Evolutionary conservation across 2,797 vertebrate species (phyloP), one percentile per base, ranked within the genome.

Genomic region (Gambusia yucatana): DNA sequence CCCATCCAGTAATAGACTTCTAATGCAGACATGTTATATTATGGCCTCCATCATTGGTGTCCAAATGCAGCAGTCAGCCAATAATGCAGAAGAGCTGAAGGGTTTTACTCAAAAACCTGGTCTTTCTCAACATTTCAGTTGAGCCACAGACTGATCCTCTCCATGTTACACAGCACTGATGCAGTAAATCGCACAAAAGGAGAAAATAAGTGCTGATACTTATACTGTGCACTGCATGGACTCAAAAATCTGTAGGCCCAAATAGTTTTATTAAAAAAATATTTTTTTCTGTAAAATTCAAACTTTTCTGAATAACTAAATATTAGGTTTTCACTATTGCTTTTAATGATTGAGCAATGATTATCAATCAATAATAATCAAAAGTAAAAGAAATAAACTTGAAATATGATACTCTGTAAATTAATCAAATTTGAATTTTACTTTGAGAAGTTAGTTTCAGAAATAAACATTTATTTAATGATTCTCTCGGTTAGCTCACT

Each of bases 401-500:
- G 63, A 67, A 67, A 67, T 67, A 39, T 41, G 13, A 16, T 67
- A 25, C 4, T 41, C 63, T 41, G 10, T 16, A 36, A 41, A 67
- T 67, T 22, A 67, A 67, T 25, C 8, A 67, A 25, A 25, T 25
- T 25, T 6, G 11, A 30, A 11, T 43, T 63, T 61, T 17, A 17
- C 55, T 28, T 30, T 61, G 5, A 30, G 14, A 61, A 61, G 13
- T 61, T 25, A 57, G n/a, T 57, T 57, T 5, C 55, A 57, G 55
- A 33, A 61, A 13, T 61, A 14, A 30, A 61, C 20, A 50, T 50
- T 50, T 22, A 50, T 14, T 5, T 30, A 59, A 25, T 6, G 9
- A 39, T 41, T n/a, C 25, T 43, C 10, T 6, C 22, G 63, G 22
- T 78, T 61, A 81, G 73, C 28, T 61, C 73, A 90, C 97, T 97